A percentile compares a stretch with the other conserved stretches of the same genome.
Evolutionary conservation across 2,888 invertebrate species (phyloP).

Genomic region (Oscheius onirici): DNA sequence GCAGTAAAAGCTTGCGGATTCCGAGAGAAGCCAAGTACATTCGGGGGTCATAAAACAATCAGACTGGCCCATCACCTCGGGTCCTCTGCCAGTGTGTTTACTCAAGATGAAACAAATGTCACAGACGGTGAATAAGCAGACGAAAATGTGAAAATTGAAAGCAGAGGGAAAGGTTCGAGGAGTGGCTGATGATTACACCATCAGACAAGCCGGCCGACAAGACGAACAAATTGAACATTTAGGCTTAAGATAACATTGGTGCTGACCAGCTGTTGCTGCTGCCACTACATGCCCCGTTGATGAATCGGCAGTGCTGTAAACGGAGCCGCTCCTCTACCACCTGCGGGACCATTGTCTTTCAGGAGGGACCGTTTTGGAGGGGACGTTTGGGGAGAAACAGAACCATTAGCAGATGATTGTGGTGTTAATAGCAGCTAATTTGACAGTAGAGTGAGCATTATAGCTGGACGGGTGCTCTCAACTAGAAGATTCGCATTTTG

Average conservation of each 20-base stretch:
- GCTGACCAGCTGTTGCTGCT: constrained; percentile 28
- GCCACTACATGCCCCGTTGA: constrained; percentile 27
- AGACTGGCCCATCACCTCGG: constrained; percentile 12
- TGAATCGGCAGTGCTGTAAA: constrained; percentile 37
- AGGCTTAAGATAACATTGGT: constrained; percentile 51
- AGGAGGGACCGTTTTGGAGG: neutral
- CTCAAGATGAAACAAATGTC: constrained; percentile 2
- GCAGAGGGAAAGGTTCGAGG: neutral
- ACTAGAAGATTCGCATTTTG: neutral
- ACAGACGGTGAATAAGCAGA: neutral
- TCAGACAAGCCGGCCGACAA: constrained; percentile 20
- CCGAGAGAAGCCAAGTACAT: too few species aligned
- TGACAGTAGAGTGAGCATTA: constrained; percentile 19
- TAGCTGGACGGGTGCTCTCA: constrained; percentile 12
- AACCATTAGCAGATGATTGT: constrained; percentile 12
- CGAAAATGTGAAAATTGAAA: neutral
- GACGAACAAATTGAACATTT: constrained; percentile 29
- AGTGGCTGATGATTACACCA: constrained; percentile 6
- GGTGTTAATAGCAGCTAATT: constrained; percentile 28
- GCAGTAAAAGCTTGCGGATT: too few species aligned
- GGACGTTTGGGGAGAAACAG: neutral
- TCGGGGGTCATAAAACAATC: constrained; percentile 27
- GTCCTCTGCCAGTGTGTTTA: constrained; percentile 13
- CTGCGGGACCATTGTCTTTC: neutral
- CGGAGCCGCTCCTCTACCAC: constrained; percentile 5